Evolutionary conservation across 2,113 vertebrate species (phyloP).

Genomic region (Microcebus lehilahytsara): DNA sequence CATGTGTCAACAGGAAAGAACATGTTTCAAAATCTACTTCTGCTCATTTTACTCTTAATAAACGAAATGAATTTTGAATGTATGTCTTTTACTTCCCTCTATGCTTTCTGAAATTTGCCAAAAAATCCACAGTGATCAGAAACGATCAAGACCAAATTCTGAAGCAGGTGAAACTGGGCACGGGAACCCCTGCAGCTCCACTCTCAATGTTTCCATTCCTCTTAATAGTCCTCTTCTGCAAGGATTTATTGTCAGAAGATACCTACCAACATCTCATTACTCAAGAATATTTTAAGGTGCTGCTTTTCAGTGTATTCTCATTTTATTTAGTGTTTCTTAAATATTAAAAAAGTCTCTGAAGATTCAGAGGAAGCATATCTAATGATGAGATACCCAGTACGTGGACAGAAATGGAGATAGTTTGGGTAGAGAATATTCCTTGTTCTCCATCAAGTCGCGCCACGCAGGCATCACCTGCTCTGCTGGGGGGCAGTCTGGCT

Average conservation of each 20-base stretch:
- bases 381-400: neutral
- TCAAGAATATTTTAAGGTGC: neutral
- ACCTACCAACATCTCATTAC: neutral
- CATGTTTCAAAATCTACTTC: slow-evolving; percentile 57
- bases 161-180: neutral
- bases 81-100: neutral
- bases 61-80: slow-evolving; percentile 18
- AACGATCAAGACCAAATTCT: neutral
- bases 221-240: neutral
- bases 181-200: neutral
- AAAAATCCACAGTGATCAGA: neutral
- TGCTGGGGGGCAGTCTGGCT: neutral
- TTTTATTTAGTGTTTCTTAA: slow-evolving; percentile 8
- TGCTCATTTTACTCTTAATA: slow-evolving; percentile 43
- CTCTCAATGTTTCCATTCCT: neutral
- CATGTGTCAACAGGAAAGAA: slow-evolving; percentile 72
- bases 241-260: neutral
- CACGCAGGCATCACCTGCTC: neutral
- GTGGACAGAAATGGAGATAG: neutral
- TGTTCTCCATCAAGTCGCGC: neutral
- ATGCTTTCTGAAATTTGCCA: neutral
- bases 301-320: neutral
- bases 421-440: neutral
- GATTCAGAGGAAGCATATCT: neutral
- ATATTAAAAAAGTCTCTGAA: neutral